Evolutionary conservation across 2,888 invertebrate genomes (phyloP).

Genomic region (Gasteruption jaculator): DNA sequence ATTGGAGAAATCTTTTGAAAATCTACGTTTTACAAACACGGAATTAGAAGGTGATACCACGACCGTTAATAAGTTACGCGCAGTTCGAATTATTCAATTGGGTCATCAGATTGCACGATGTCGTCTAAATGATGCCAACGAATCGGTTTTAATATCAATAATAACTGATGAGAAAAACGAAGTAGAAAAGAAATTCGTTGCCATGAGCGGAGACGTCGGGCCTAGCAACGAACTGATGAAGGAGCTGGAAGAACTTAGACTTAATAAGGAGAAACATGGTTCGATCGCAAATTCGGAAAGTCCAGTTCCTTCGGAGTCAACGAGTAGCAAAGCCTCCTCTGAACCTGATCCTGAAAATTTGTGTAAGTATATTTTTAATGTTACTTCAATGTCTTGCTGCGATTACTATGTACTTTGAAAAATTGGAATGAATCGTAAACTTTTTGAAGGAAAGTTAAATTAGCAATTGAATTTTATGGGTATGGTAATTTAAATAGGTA

Average conservation of each 20-base stretch:
- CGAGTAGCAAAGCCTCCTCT: constrained; percentile 44
- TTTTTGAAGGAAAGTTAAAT: constrained; percentile 1
- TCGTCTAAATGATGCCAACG: too few relatives aligned
- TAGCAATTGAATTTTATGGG: constrained; percentile 3
- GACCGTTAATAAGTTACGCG: constrained; percentile 53
- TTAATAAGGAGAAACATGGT: constrained; percentile 42
- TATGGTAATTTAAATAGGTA: too few relatives aligned
- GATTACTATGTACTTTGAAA: too few relatives aligned
- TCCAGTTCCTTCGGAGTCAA: constrained; percentile 46
- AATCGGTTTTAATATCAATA: constrained; percentile 43
- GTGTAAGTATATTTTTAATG: constrained; percentile 23
- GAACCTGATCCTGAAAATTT: constrained; percentile 39
- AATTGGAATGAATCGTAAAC: constrained; percentile 8
- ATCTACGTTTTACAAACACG: constrained; percentile 55
- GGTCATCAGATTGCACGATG: constrained; percentile 50
- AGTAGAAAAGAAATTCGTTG: constrained; percentile 41
- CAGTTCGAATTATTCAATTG: constrained; percentile 54
- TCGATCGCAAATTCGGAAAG: constrained; percentile 31
- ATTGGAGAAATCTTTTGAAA: constrained; percentile 59
- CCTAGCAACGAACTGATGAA: constrained; percentile 55
- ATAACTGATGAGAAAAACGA: constrained; percentile 32
- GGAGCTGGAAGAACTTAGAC: constrained; percentile 56
- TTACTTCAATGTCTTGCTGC: neutral
- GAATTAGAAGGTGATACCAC: constrained; percentile 48
- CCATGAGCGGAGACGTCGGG: constrained; percentile 50